These are phyloP conservation scores for Hyppa rectilinea DNA, from an alignment of 2,888 invertebrate species.

Conservation along the genomic window DNA sequence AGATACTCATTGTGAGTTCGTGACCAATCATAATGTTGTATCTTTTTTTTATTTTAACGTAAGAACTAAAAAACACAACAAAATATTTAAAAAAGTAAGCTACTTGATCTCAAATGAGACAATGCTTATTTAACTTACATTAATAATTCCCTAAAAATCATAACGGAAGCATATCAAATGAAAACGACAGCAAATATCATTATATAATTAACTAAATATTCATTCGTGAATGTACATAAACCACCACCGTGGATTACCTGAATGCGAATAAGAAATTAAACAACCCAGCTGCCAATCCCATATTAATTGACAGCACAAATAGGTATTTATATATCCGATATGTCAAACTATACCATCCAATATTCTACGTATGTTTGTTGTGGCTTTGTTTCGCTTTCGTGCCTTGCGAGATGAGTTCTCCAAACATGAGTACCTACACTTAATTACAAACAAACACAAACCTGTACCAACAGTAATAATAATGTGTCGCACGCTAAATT, in stretches of 20 bases:
- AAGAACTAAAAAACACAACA: too few species aligned
- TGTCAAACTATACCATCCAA: conserved; percentile 9
- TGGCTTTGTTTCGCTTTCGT: conserved; percentile 45
- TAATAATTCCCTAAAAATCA: background rate
- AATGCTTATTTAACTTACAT: background rate
- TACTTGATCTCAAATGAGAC: background rate
- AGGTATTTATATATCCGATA: conserved; percentile 22
- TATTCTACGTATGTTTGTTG: conserved; percentile 37
- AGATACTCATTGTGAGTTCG: background rate
- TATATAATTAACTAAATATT: background rate
- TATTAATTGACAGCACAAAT: conserved; percentile 28
- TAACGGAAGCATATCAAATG: too few species aligned
- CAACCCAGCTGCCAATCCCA: background rate
- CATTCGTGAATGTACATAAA: background rate
- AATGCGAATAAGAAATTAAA: conserved; percentile 15
- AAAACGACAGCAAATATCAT: background rate
- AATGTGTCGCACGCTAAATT: conserved; percentile 27
- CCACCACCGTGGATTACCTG: too few species aligned
- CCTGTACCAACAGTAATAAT: conserved; percentile 38
- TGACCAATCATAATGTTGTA: background rate
- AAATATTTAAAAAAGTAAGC: too few species aligned
- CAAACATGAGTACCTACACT: conserved; percentile 44
- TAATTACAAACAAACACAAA: conserved; percentile 56
- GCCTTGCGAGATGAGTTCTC: conserved; percentile 40
- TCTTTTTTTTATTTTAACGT: background rate